Evolutionary conservation across 2,797 vertebrate genomes (phyloP), one percentile per base, ranked within the genome.

Genomic region (Phoeniculus purpureus): DNA sequence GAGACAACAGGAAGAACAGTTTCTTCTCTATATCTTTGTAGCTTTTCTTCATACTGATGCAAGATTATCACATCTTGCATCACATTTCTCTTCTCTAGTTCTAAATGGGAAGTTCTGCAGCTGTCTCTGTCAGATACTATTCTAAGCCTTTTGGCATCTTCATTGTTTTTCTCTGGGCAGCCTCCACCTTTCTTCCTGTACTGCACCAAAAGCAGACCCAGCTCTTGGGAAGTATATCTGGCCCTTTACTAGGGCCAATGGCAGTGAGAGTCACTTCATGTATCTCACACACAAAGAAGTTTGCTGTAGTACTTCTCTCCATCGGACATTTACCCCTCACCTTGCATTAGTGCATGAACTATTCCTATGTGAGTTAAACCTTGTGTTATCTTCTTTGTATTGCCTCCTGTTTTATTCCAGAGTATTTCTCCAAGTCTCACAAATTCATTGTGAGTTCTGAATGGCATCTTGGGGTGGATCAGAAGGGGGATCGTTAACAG

Each of bases 281-380:
- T 4, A 3, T n/a, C 66, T 25, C 43, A 4, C 18, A 72, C 37
- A 16, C 34, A 61, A 58, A 76, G 51, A 11, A 27, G 3, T 21
- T 71, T 29, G 60, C 40, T n/a, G 58, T 7, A 1, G 9, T 47
- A 3, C 2, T 37, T 29, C n/a, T 78, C 34, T 55, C 45, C 32
- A 0, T 20, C 43, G 4, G 16, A 67, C 1, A 0, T 65, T 65
- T 56, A 20, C 17, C 10, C 7, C 2, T 1, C 2, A 43, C 58
- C 2, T 12, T 21, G 18, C 6, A 3, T 15, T 23, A 78, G 3
- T 60, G 40, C 47, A 12, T 21, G 19, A 18, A 1, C 16, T 22
- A 3, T 40, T 59, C 31, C 26, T 4, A 25, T 14, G 27, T 1
- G 0, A 1, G 21, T 32, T 17, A 81, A 67, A 14, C 10, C 21